A percentile compares a stretch with the other conserved stretches of the same genome.
Conservation (phyloP, 2,113 vertebrate species). For the Syrrhaptes paradoxus region DNA sequence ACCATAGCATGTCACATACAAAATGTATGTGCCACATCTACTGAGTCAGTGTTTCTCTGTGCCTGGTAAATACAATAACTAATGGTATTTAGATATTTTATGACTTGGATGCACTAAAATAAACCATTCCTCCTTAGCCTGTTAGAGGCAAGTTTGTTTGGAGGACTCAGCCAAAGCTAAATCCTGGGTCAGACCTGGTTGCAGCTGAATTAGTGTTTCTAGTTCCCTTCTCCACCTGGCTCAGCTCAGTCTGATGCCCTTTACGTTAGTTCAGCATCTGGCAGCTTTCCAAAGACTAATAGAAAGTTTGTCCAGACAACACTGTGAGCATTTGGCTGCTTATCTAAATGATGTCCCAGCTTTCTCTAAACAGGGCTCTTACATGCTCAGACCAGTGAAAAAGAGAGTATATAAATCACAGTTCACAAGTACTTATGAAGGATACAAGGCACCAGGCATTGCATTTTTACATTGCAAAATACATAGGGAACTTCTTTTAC, state of each 20-base stretch:
- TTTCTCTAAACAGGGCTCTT: not conserved
- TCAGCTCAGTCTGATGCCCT: not conserved
- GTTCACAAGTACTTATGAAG: slow-evolving; percentile 2
- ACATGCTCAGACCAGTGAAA: not conserved
- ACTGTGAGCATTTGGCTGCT: not conserved
- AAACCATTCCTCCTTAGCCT: not conserved
- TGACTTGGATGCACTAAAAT: not conserved
- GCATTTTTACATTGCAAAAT: not conserved
- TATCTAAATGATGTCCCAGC: not conserved
- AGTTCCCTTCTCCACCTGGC: not conserved
- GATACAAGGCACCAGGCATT: not conserved
- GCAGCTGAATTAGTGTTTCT: not conserved
- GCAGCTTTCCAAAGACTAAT: not conserved
- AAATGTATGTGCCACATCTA: not conserved
- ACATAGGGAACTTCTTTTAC: not conserved
- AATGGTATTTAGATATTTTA: not conserved
- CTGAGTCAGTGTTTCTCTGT: not conserved
- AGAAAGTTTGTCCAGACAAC: not conserved
- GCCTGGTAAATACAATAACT: not conserved
- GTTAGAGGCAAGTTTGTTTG: not conserved
- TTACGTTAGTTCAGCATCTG: not conserved
- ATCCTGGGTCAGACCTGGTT: not conserved
- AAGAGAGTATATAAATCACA: slow-evolving; percentile 3
- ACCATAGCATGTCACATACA: accelerated
- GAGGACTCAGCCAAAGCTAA: not conserved